phyloP scores from a whole-genome alignment of 2,113 vertebrate species.

The Haplotaxodon microlepis region DNA sequence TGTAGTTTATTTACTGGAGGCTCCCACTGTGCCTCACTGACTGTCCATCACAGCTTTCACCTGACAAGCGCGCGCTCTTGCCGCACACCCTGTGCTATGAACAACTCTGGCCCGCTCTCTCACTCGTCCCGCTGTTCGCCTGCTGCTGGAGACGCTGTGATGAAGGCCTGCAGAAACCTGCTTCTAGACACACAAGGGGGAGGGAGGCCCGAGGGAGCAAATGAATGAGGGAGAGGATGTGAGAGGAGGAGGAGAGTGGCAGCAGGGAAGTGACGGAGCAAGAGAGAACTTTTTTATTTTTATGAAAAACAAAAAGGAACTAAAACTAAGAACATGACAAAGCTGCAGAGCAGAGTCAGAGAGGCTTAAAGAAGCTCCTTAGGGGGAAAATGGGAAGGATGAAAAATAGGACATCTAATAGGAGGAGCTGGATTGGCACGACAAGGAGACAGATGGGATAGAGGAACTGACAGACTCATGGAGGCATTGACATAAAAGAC shows the following conservation, averaged over 20 bases:
- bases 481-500: not conserved
- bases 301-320: not conserved
- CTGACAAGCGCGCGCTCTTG: not conserved
- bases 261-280: not conserved
- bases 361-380: not conserved
- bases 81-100: not conserved
- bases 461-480: not conserved
- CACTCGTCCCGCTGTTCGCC: not conserved
- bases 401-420: not conserved
- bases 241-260: not conserved
- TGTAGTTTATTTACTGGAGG: not conserved
- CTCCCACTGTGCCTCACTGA: not conserved
- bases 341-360: not conserved
- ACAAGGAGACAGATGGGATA: conserved; percentile 22
- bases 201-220: not conserved
- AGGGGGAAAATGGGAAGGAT: not conserved
- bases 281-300: not conserved
- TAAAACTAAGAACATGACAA: not conserved
- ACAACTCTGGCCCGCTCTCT: not conserved
- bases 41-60: not conserved
- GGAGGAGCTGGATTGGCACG: not conserved
- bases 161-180: not conserved
- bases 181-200: not conserved
- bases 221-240: not conserved
- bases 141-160: not conserved